Base-by-base conservation (phyloP, 2,888 invertebrate genomes). In the Drosophila meridiana region DNA sequence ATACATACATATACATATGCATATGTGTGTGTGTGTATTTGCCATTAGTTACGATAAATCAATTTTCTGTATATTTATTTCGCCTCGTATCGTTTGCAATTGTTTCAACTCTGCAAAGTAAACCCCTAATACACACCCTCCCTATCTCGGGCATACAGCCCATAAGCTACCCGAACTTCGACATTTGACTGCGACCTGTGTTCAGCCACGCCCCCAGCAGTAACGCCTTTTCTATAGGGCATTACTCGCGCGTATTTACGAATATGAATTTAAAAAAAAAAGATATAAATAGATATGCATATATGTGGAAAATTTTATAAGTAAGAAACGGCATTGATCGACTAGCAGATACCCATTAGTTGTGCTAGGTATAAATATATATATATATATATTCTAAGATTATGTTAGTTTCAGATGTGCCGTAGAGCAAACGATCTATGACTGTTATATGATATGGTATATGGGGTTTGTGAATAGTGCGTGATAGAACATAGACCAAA, bases 31-130 rank as follows among this genome's bases (percentile, higher is more conserved):
- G 30, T n/a, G 48, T 45, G 43, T 58, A 13, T 43, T 53, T 72
- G 59, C 60, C 76, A 76, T 79, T 82, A 76, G 76, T 69, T 79
- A 58, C 60, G 68, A 76, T 82, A 76, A 79, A 80, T 81, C 80
- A 80, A 73, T 71, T 81, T 82, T 73, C 73, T 63, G 69, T 69
- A 72, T 82, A 76, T 79, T 69, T 72, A 60, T 80, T 76, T 69
- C 62, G 66, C 64, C 55, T 45, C 47, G 76, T 73, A 70, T 80
- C 73, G 76, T 26, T 66, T 69, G 66, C 61, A 69, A 75, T 75
- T 73, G 83, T 78, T 83, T 70, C 75, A 61, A 60, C 63, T 26
- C 61, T n/a, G 3, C 30, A 32, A 48, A 34, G 9, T 26, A 28
- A 50, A 52, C 42, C 56, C 34, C 30, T 20, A 7, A 20, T 20